Evolutionary conservation across 2,797 vertebrate species (phyloP).

Genomic region (Syndactyla subalaris): DNA sequence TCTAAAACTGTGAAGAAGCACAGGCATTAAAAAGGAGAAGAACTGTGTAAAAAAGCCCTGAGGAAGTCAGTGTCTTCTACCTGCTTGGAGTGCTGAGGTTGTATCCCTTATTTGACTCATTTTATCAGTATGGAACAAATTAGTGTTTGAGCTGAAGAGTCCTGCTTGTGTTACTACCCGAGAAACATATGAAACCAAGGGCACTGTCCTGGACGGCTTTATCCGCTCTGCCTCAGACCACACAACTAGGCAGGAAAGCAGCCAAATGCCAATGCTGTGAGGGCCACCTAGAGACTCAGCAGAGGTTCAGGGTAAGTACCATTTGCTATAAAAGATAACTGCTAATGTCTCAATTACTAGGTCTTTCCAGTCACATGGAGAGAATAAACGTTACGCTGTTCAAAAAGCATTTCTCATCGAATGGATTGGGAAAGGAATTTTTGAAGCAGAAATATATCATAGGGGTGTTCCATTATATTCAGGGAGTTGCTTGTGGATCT

Average conservation of each 20-base stretch:
- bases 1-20: background rate
- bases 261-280: background rate
- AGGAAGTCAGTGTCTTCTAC: background rate
- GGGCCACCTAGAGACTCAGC: constrained; percentile 20
- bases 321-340: background rate
- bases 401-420: background rate
- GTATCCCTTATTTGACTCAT: background rate
- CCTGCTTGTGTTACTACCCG: background rate
- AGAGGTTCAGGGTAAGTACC: background rate
- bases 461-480: background rate
- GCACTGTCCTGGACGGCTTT: background rate
- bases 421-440: background rate
- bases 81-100: background rate
- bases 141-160: background rate
- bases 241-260: constrained; percentile 31
- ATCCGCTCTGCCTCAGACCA: constrained; percentile 7
- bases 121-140: background rate
- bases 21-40: background rate
- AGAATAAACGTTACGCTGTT: background rate
- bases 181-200: background rate
- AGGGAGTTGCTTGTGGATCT: background rate
- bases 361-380: background rate
- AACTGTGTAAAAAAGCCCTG: background rate
- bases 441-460: background rate
- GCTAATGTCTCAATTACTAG: background rate